Evolutionary conservation across 2,888 invertebrate genomes (phyloP).

Genomic region (Lithophane ornitopus): DNA sequence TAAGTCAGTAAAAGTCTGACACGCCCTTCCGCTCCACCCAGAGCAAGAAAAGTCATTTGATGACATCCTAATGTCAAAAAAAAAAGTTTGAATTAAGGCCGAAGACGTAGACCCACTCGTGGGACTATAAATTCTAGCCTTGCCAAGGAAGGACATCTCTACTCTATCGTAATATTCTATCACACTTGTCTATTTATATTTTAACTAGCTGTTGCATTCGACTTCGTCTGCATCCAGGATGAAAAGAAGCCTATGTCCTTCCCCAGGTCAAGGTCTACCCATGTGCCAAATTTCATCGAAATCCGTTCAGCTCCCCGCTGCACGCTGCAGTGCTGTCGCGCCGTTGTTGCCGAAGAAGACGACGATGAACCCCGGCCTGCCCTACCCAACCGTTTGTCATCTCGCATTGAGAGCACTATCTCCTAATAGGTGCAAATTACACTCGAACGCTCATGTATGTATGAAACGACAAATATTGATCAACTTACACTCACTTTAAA

Average conservation of each 20-base stretch:
- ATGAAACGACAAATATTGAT: conserved; percentile 50
- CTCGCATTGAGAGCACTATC: conserved; percentile 32
- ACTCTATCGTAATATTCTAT: conserved; percentile 11
- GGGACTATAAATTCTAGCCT: conserved; percentile 6
- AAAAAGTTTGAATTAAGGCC: no score
- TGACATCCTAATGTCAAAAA: no score
- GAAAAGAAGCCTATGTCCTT: no score
- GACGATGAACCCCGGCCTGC: background rate
- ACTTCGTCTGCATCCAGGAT: no score
- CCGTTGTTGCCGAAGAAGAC: no score
- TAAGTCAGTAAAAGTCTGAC: no score
- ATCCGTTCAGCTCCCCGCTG: no score
- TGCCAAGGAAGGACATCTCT: conserved; percentile 7
- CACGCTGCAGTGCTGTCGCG: no score
- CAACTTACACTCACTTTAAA: conserved; percentile 54
- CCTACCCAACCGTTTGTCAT: conserved; percentile 3
- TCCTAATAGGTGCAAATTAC: conserved; percentile 51
- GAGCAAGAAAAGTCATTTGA: no score
- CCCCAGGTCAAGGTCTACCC: no score
- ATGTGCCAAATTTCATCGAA: no score
- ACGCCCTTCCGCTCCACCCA: no score
- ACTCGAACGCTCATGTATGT: conserved; percentile 3
- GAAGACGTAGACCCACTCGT: conserved; percentile 16
- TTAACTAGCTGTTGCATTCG: background rate
- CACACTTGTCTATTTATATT: conserved; percentile 7